phyloP scores from a whole-genome alignment of 2,888 invertebrate genomes.

The Spatulosminthurus flaviceps region DNA sequence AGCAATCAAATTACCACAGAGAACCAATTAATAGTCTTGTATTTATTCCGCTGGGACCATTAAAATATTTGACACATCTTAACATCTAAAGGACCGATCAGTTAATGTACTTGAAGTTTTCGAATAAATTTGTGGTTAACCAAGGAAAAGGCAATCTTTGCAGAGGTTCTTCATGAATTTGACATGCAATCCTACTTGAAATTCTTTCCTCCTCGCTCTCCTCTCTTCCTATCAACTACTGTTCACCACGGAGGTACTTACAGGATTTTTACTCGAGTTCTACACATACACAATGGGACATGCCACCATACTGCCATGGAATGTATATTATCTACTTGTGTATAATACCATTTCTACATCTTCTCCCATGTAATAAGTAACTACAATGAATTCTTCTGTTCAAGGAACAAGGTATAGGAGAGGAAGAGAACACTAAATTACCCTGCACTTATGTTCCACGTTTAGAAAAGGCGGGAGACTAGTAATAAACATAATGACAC shows the following conservation, averaged over 20 bases:
- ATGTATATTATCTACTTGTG: slow-evolving; percentile 3
- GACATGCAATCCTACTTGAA: slow-evolving; percentile 42
- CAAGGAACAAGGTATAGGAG: background rate
- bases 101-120: slow-evolving; percentile 37
- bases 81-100: slow-evolving; percentile 45
- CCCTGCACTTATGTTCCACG: slow-evolving; percentile 17
- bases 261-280: background rate
- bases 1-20: slow-evolving; percentile 48
- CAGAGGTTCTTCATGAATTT: slow-evolving; percentile 28
- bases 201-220: slow-evolving; percentile 1
- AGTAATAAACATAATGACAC: slow-evolving; percentile 47
- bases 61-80: slow-evolving; percentile 45
- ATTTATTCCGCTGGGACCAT: slow-evolving; percentile 40
- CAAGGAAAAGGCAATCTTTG: slow-evolving; percentile 8
- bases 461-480: slow-evolving; percentile 34
- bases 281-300: background rate
- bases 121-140: slow-evolving; percentile 41
- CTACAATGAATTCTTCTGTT: background rate
- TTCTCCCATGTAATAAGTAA: background rate
- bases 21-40: slow-evolving; percentile 49
- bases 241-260: background rate
- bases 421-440: slow-evolving; percentile 12
- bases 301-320: slow-evolving; percentile 1
- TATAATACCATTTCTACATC: too few species aligned
- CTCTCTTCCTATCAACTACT: background rate